Conservation (phyloP, 2,888 invertebrate species). For the Scelioninae gen. 1 region DNA sequence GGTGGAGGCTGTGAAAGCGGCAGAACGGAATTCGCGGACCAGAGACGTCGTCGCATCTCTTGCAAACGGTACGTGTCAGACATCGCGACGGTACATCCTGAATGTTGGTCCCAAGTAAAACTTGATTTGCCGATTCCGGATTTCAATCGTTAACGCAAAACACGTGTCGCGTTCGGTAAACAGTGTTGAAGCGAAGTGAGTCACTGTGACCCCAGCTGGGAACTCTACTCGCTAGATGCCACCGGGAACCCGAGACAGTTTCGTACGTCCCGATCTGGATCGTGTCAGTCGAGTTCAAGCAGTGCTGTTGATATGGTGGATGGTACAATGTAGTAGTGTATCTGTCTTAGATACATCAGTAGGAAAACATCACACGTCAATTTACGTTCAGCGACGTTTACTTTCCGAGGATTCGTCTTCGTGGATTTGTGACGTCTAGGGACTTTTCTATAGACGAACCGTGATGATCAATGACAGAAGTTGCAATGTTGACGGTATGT, state of each 20-base stretch:
- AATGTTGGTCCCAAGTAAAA: no score
- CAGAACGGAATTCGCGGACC: conserved; percentile 82
- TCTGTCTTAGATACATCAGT: not conserved
- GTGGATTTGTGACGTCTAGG: no score
- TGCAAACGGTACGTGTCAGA: conserved; percentile 79
- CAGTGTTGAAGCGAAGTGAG: conserved; percentile 19
- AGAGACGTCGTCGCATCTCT: conserved; percentile 82
- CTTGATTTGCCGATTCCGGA: not conserved
- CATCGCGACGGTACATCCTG: conserved; percentile 8
- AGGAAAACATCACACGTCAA: no score
- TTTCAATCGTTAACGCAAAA: no score
- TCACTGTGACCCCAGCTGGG: no score
- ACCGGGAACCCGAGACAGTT: conserved; percentile 17
- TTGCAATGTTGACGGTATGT: conserved; percentile 15
- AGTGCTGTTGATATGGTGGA: conserved; percentile 44
- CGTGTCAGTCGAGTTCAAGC: conserved; percentile 6
- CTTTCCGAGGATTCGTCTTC: no score
- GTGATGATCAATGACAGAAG: no score
- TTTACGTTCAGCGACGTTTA: no score
- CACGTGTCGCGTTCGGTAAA: conserved; percentile 24
- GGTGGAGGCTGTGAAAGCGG: conserved; percentile 83
- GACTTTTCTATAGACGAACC: not conserved
- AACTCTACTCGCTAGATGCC: conserved; percentile 19
- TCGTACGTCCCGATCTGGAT: conserved; percentile 20
- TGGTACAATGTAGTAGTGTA: no score